Evolutionary conservation across 2,888 invertebrate genomes (phyloP).

Genomic region (Palloptera scutellata): DNA sequence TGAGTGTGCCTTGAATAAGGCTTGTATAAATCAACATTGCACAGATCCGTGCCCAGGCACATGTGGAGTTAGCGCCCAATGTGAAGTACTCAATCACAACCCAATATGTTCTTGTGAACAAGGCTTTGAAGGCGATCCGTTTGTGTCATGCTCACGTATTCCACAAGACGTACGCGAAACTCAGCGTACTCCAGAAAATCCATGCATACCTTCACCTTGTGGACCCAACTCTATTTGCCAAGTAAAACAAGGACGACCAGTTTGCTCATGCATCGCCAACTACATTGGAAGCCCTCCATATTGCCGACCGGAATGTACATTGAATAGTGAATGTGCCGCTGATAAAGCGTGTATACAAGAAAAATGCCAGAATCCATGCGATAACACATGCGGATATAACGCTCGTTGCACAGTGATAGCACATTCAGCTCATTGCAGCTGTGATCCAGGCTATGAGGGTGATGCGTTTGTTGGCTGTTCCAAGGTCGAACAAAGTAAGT

Average conservation of each 20-base stretch:
- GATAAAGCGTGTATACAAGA: slow-evolving; percentile 82
- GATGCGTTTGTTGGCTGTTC: slow-evolving; percentile 86
- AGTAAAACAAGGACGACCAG: slow-evolving; percentile 78
- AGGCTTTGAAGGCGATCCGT: slow-evolving; percentile 83
- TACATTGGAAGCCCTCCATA: slow-evolving; percentile 84
- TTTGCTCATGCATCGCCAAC: slow-evolving; percentile 81
- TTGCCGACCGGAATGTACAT: slow-evolving; percentile 83
- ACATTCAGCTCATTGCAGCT: slow-evolving; percentile 83
- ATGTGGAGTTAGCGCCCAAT: slow-evolving; percentile 79
- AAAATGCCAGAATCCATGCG: slow-evolving; percentile 84
- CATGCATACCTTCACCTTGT: slow-evolving; percentile 74
- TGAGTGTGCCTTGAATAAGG: slow-evolving; percentile 80
- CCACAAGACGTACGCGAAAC: slow-evolving; percentile 52
- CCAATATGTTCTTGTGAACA: slow-evolving; percentile 83
- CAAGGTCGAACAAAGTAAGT: slow-evolving; percentile 66
- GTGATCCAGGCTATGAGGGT: slow-evolving; percentile 78
- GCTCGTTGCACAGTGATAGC: slow-evolving; percentile 81
- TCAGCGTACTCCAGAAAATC: slow-evolving; percentile 65
- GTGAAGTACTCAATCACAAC: slow-evolving; percentile 83
- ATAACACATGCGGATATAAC: slow-evolving; percentile 78
- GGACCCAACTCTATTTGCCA: slow-evolving; percentile 86
- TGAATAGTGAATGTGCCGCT: slow-evolving; percentile 81
- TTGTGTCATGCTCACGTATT: slow-evolving; percentile 69
- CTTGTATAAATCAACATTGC: slow-evolving; percentile 82
- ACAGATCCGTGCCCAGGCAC: slow-evolving; percentile 84